Base-by-base conservation (phyloP, 92 coral and sea anemone genomes). In the Zoanthus solanderi region DNA sequence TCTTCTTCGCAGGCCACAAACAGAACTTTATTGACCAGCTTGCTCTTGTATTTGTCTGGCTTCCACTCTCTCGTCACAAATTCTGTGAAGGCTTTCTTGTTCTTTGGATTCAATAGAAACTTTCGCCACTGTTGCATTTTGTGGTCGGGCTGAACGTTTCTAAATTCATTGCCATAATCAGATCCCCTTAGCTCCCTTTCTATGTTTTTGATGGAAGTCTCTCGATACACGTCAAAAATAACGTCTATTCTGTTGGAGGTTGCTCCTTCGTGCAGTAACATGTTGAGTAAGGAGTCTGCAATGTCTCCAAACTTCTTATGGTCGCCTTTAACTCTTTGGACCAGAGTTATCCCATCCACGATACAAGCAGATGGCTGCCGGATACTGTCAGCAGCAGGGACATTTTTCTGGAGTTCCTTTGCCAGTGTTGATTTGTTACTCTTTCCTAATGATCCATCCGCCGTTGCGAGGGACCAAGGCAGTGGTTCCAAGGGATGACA, bases 271-370 rank as follows among this genome's bases (percentile, higher is more conserved):
- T 78, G 84, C 44, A 90, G 45, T 32, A 74, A 16, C 93, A 90
- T 86, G 8, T 66, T 0, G 66, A 90, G 6, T 44, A 86, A 78
- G 5, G 85, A 29, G 53, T 71, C 87, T 32, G 87, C 82, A 29
- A 80, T 83, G 7, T 90, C 88, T 14, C 53, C 88, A 86, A 86
- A 86, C 11, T 84, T 69, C 14, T 75, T 90, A 8, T 90, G 86
- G 73, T 86, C 85, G 48, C 90, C 90, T 90, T 86, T 79, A 23
- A 86, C 79, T 79, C 75, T 90, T 53, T 90, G 92, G 44, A 85
- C 87, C 79, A 80, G 61, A 30, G 58, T 78, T 90, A 86, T 86
- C 7, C 90, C 90, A 52, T 86, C 90, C 65, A 79, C 79, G 32
- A 86, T 80, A 37, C 90, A 90, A 53, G 93, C 87, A 23, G 90